Evolutionary conservation across 2,797 vertebrate genomes (phyloP), one percentile per base, ranked within the genome.

Genomic region (Arnoldichthys spilopterus): DNA sequence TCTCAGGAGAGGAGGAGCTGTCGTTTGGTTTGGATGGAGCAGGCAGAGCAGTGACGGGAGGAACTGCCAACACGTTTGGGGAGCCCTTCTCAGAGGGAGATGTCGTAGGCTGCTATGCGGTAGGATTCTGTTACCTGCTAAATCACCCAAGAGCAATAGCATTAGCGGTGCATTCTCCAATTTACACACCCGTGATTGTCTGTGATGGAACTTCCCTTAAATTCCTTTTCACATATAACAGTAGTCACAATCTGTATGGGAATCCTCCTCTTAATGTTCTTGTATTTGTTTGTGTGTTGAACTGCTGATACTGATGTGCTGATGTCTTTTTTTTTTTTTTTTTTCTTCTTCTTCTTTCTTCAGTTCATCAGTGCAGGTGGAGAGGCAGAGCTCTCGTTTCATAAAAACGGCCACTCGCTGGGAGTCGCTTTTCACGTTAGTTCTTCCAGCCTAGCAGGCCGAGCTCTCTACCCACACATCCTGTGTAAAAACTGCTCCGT

Each of bases 51-150:
- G 93, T 95, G 63, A 93, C 92, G 2, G 90, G 83, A 28, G 92
- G 94, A 83, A 90, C 88, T 3, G 93, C 94, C 80, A 94, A 95
- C 70, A 90, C 91, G 11, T 98, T 94, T 86, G 96, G 95, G 56
- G 94, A 96, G 83, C 83, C 86, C 13, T 93, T 96, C 77, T 93
- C 92, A 49, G 95, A 94, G 77, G 94, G 92, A 20, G 96, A 98
- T 82, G 93, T 97, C 79, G 91, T 98, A 70, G 95, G 97, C 78
- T 97, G 96, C 88, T 96, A 95, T 69, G 95, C 92, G 80, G 96
- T 98, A 73, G 40, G 49, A 0, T 37, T 40, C 49, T 45, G 24
- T 70, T 69, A 30, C 4, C 15, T 67, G 8, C 37, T 66, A 8
- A 43, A 66, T 26, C 18, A 20, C 32, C 53, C 22, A 32, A 18